Base-by-base conservation (phyloP, 2,888 invertebrate genomes). In the Germaria angustata region DNA sequence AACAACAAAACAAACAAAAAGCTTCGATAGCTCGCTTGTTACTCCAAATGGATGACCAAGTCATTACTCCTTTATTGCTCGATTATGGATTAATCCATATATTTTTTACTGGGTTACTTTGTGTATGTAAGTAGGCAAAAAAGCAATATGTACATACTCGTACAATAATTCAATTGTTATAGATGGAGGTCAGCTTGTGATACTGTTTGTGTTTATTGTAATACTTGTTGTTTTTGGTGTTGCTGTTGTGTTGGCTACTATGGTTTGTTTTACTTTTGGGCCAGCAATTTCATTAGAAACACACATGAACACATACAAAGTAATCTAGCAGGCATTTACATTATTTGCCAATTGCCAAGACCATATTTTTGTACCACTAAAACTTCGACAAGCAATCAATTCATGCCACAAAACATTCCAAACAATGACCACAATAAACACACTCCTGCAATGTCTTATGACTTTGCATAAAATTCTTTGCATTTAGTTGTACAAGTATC, bases 111-210 rank as follows among this genome's bases (percentile, higher is more conserved):
- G n/a, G n/a, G n/a, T n/a, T n/a, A n/a, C n/a, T n/a, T n/a, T n/a
- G n/a, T n/a, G n/a, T n/a, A n/a, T n/a, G n/a, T n/a, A n/a, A n/a
- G n/a, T n/a, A n/a, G n/a, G n/a, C n/a, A n/a, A n/a, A n/a, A n/a
- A n/a, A n/a, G n/a, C n/a, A n/a, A n/a, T n/a, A n/a, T n/a, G n/a
- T n/a, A n/a, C n/a, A n/a, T n/a, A n/a, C n/a, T n/a, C n/a, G n/a
- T n/a, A 71, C 59, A 75, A 71, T 71, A 57, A 59, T 80, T 80
- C 63, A 80, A 68, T 80, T 76, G 57, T 66, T 36, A 61, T 32
- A 53, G 55, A 20, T 41, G 34, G 44, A 61, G 81, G 76, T 71
- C 71, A 72, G 71, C 53, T 32, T 66, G 59, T 76, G 65, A 44
- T 59, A 66, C 57, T 51, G 63, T 65, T 51, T 51, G 63, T 51